phyloP scores from a whole-genome alignment of 2,888 invertebrate genomes.

The Erebia ligea region DNA sequence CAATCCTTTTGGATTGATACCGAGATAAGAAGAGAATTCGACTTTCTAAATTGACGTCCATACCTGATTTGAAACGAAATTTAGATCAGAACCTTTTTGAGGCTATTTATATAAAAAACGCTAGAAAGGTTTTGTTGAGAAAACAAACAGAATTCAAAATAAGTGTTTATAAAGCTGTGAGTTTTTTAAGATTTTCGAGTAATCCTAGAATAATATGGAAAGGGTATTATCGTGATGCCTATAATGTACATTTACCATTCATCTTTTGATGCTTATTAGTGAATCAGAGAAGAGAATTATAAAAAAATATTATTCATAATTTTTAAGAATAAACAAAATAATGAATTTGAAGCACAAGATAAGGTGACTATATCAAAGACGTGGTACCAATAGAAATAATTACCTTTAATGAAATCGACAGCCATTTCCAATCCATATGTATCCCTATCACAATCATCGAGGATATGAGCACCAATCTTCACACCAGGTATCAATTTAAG shows the following conservation, averaged over 20 bases:
- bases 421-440: slow-evolving; percentile 98
- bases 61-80: not conserved
- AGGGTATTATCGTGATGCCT: no score
- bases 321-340: no score
- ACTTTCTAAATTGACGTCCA: not conserved
- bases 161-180: not conserved
- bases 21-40: no score
- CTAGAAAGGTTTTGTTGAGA: not conserved
- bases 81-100: not conserved
- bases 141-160: not conserved
- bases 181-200: not conserved
- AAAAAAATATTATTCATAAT: no score
- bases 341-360: not conserved
- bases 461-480: slow-evolving; percentile 92
- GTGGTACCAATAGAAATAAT: slow-evolving; percentile 38
- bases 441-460: slow-evolving; percentile 98
- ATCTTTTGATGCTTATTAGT: no score
- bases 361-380: not conserved
- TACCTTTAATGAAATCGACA: slow-evolving; percentile 98
- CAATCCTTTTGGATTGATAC: no score
- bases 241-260: no score
- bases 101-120: not conserved
- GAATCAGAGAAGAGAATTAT: no score
- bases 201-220: not conserved
- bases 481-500: slow-evolving; percentile 88